A percentile compares a stretch with the other conserved stretches of the same genome.
Evolutionary conservation across 2,113 vertebrate genomes (phyloP).

Genomic region (Scatophagus argus): DNA sequence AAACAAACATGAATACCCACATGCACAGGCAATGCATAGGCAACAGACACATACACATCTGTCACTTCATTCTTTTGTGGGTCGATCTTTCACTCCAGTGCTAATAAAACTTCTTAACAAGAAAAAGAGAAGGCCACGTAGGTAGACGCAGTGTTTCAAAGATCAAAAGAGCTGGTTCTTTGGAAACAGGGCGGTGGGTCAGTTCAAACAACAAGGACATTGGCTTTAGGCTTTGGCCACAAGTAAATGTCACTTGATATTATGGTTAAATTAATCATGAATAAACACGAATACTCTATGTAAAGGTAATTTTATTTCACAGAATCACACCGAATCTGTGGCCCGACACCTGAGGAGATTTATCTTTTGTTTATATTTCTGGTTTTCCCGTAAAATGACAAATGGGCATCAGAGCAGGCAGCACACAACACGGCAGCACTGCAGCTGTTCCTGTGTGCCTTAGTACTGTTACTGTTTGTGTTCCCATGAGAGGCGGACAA

Average conservation of each 20-base stretch:
- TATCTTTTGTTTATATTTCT: slow-evolving; percentile 35
- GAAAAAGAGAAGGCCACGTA: background rate
- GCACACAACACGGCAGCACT: slow-evolving; percentile 24
- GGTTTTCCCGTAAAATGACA: slow-evolving; percentile 38
- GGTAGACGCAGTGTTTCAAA: background rate
- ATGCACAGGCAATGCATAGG: slow-evolving; percentile 18
- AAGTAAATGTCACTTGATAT: background rate
- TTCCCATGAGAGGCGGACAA: slow-evolving; percentile 78
- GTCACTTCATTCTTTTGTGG: slow-evolving; percentile 13
- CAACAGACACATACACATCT: slow-evolving; percentile 52
- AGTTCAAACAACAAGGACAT: background rate
- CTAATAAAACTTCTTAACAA: background rate
- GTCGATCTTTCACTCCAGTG: background rate
- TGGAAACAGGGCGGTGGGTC: background rate
- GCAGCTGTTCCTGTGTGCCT: slow-evolving; percentile 74
- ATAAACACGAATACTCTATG: slow-evolving; percentile 12
- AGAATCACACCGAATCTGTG: background rate
- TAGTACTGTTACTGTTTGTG: slow-evolving; percentile 70
- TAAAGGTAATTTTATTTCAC: background rate
- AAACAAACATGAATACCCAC: slow-evolving; percentile 20
- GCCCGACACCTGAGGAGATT: slow-evolving; percentile 3
- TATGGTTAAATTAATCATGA: slow-evolving; percentile 5
- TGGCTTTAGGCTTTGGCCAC: background rate
- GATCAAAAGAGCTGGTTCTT: slow-evolving; percentile 13
- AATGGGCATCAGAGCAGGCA: slow-evolving; percentile 28